Percentiles rank a stretch among this genome's conserved stretches.
Conservation (phyloP, 2,113 vertebrate genomes). For the Ptychochromis oligacanthus region DNA sequence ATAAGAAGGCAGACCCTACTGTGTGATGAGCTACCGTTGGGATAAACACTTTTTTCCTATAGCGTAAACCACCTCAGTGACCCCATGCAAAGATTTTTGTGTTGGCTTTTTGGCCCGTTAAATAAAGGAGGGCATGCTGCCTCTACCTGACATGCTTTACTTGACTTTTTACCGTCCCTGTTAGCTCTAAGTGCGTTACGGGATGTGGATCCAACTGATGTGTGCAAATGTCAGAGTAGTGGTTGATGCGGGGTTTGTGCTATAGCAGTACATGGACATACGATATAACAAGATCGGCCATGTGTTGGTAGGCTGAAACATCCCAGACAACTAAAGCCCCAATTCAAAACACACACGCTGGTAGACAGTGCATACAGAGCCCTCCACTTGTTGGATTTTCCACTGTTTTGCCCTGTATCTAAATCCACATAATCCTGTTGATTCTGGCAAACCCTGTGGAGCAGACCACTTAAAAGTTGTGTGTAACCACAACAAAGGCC, state of each 20-base stretch:
- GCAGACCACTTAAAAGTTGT: conserved; percentile 49
- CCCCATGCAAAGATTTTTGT: no score
- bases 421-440: conserved; percentile 64
- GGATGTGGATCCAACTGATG: not conserved
- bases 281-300: not conserved
- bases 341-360: conserved; percentile 25
- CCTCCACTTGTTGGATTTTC: conserved; percentile 37
- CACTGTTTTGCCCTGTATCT: conserved; percentile 45
- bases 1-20: conserved; percentile 19
- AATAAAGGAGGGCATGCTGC: not conserved
- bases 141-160: not conserved
- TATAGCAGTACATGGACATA: not conserved
- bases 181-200: not conserved
- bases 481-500: conserved; percentile 53
- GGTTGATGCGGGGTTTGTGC: not conserved
- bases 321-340: not conserved
- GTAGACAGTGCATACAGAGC: not conserved
- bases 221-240: not conserved
- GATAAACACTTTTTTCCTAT: conserved; percentile 21
- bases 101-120: not conserved
- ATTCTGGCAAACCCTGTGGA: conserved; percentile 32
- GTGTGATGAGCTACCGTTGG: not conserved
- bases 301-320: not conserved
- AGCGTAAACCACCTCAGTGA: not conserved
- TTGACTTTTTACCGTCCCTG: not conserved